Base-by-base conservation (phyloP, 2,888 invertebrate genomes). In the Sarcophaga rosellei region DNA sequence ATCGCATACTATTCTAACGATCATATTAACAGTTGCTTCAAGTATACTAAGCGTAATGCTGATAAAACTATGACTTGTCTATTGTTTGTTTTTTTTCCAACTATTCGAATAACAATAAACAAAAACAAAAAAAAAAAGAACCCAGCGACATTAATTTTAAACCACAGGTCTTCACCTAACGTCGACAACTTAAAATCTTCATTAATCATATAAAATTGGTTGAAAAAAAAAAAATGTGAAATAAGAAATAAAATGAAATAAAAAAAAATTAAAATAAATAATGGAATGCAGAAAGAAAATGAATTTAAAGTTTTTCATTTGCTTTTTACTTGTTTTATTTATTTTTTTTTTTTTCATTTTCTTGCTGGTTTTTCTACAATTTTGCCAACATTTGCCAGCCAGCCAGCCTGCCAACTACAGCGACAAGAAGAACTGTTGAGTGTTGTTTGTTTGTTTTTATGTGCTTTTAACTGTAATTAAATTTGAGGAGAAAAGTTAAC, bases 131-230 rank as follows among this genome's bases (percentile, higher is more conserved):
- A 35, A 35, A 83, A 25, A 25, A 35, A 35, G 80, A 79, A 68
- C 65, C 59, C 79, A 59, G 25, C 63, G 68, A 69, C 62, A 83
- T 68, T 69, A 79, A 69, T 74, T 59, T 74, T 68, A 74, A 78
- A 69, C 68, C 78, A 59, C 74, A 79, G 78, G 63, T 84, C 66
- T 21, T 62, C 68, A 69, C 45, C 57, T 79, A 69, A 53, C 68
- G 74, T 84, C 78, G 68, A 63, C 74, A 63, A 63, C 25, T 74
- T 57, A 84, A 84, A 84, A 69, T 62, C 74, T 62, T 69, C 78
- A 79, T 84, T 84, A 84, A 84, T 84, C 83, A 79, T 62, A 57
- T 25, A 17, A 69, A 84, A 74, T 83, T 78, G 83, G 62, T 69
- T 68, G 23, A 23, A 68, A 53, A 69, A 35, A 62, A n/a, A 45